phyloP scores from a whole-genome alignment of 1,140 invertebrate genomes.

The Lerema accius region DNA sequence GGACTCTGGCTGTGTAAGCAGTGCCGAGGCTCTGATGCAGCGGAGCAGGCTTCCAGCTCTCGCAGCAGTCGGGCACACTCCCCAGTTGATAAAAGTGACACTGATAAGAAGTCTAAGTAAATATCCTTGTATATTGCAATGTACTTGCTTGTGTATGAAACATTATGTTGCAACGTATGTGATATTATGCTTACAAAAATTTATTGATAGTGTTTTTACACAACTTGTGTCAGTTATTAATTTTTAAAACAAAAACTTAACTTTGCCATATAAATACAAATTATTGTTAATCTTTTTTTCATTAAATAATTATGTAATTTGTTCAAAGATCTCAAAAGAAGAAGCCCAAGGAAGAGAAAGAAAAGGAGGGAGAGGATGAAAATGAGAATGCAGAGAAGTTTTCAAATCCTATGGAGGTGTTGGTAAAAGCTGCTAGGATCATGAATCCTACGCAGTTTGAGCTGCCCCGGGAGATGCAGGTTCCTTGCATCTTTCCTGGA shows the following conservation, averaged over 20 bases:
- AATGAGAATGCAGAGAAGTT: slow-evolving; percentile 64
- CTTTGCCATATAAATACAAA: too few relatives aligned
- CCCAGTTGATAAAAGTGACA: slow-evolving; percentile 64
- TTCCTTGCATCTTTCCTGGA: slow-evolving; percentile 92
- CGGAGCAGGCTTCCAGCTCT: slow-evolving; percentile 59
- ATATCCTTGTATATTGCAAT: too few relatives aligned
- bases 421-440: slow-evolving; percentile 90
- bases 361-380: slow-evolving; percentile 32
- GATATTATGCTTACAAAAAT: too few relatives aligned
- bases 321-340: slow-evolving; percentile 53
- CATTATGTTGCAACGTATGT: too few relatives aligned
- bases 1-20: slow-evolving; percentile 95
- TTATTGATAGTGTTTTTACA: too few relatives aligned
- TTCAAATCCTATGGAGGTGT: slow-evolving; percentile 86
- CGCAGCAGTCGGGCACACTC: slow-evolving; percentile 67
- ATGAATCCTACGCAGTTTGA: slow-evolving; percentile 96
- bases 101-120: slow-evolving; percentile 70
- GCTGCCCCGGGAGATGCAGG: slow-evolving; percentile 90
- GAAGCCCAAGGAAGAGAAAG: slow-evolving; percentile 59
- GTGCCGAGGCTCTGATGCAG: slow-evolving; percentile 84
- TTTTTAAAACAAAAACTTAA: too few relatives aligned
- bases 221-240: too few relatives aligned
- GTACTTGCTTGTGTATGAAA: too few relatives aligned
- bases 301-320: too few relatives aligned
- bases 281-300: too few relatives aligned